A percentile compares a stretch with the other conserved stretches of the same genome.
Conservation (phyloP, 1,140 invertebrate species). For the Zaprionus capensis region DNA sequence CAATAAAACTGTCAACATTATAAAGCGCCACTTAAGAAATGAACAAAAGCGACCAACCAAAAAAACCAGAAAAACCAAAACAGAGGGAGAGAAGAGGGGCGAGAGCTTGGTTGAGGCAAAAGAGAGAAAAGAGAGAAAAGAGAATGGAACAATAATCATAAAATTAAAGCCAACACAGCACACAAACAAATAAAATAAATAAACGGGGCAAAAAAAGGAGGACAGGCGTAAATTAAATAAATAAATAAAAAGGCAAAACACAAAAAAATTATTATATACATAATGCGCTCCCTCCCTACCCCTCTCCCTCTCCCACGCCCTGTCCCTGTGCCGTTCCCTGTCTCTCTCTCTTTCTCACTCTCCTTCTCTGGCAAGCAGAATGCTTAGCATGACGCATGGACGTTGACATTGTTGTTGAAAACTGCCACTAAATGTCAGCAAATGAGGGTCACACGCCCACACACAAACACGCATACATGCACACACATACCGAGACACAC, state of each 20-base stretch:
- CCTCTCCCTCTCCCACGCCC: too few species aligned
- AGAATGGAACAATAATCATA: conserved; percentile 48
- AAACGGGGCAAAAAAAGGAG: conserved; percentile 27
- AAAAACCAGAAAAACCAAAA: conserved; percentile 26
- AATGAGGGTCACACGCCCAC: conserved; percentile 73
- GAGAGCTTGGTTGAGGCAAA: neutral
- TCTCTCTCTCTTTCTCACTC: neutral
- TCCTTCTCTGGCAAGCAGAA: conserved; percentile 13
- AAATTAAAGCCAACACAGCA: conserved; percentile 53
- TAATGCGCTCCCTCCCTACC: neutral
- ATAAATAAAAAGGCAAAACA: conserved; percentile 45
- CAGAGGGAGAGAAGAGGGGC: neutral
- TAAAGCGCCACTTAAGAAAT: conserved; percentile 82
- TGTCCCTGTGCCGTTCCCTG: neutral
- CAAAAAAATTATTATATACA: conserved; percentile 35
- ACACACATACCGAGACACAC: conserved; percentile 15
- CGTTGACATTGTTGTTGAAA: conserved; percentile 58
- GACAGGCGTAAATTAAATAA: conserved; percentile 55
- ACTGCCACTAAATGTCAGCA: conserved; percentile 77
- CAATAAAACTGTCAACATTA: conserved; percentile 82
- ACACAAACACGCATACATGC: conserved; percentile 9
- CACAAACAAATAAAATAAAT: conserved; percentile 38
- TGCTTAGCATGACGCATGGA: conserved; percentile 63
- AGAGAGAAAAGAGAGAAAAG: conserved; percentile 25
- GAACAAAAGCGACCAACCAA: conserved; percentile 65